Conservation (phyloP, 2,888 invertebrate genomes). For the Ophioninae sp. region DNA sequence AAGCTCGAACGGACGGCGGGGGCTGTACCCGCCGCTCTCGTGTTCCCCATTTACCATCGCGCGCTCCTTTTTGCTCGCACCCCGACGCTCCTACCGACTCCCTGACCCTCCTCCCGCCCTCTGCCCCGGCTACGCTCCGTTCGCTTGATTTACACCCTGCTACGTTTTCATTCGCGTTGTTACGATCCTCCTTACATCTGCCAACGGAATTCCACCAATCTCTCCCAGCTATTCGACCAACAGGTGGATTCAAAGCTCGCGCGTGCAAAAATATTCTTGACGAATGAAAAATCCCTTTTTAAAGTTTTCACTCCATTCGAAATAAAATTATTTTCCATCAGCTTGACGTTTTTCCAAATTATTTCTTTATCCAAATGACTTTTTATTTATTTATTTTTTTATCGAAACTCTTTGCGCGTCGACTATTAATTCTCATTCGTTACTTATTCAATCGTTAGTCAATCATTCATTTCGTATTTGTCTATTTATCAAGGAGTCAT, state of each 20-base stretch:
- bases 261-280: no score
- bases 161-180: slow-evolving; percentile 45
- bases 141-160: slow-evolving; percentile 53
- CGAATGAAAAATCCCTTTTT: no score
- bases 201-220: not conserved
- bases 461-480: no score
- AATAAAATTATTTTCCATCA: no score
- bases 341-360: no score
- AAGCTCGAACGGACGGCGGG: slow-evolving; percentile 14
- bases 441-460: no score
- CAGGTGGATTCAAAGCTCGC: not conserved
- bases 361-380: no score
- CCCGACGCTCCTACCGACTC: slow-evolving; percentile 15
- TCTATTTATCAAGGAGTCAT: no score
- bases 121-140: slow-evolving; percentile 21
- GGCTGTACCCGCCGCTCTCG: slow-evolving; percentile 22
- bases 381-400: no score
- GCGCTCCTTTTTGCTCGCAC: slow-evolving; percentile 26
- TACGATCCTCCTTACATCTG: slow-evolving; percentile 20
- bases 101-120: slow-evolving; percentile 19
- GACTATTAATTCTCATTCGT: no score
- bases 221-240: not conserved
- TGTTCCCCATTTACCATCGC: slow-evolving; percentile 36
- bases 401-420: no score
- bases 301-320: no score